These are phyloP conservation scores for Stenichneumon culpator DNA, from an alignment of 2,888 invertebrate species.

Conservation along the genomic window DNA sequence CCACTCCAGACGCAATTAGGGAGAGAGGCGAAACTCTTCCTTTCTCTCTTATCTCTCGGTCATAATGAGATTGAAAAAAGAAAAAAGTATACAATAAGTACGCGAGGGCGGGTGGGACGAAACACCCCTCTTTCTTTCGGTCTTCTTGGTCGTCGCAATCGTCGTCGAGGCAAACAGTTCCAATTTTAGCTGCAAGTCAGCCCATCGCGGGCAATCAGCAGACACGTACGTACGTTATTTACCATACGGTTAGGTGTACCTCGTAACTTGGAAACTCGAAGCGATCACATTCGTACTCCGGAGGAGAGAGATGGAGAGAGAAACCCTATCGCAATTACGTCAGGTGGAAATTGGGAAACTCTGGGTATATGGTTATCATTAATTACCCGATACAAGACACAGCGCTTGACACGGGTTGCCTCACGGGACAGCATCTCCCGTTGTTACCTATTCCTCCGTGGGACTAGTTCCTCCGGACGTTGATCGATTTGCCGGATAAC, in stretches of 20 bases:
- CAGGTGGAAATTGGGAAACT: conserved; percentile 67
- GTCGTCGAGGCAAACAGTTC: not conserved
- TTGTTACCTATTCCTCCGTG: conserved; percentile 58
- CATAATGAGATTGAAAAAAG: conserved; percentile 30
- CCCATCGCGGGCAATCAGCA: not conserved
- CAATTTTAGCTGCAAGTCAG: not conserved
- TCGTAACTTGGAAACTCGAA: conserved; percentile 9
- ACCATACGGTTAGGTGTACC: not conserved
- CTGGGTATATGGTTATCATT: conserved; percentile 67
- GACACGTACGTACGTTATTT: not conserved
- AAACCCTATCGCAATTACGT: conserved; percentile 64
- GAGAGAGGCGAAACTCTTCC: conserved; percentile 13
- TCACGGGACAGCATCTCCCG: conserved; percentile 49
- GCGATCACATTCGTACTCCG: conserved; percentile 57
- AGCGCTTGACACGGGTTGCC: conserved; percentile 66
- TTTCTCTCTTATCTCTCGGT: conserved; percentile 17
- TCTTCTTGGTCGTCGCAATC: not conserved
- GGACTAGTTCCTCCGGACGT: conserved; percentile 66
- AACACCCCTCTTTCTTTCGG: not conserved
- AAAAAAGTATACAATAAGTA: not conserved
- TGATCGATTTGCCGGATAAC: conserved; percentile 68
- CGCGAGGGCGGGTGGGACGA: not conserved
- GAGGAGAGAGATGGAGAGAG: conserved; percentile 1
- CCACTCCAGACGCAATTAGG: conserved; percentile 43
- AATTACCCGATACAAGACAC: conserved; percentile 68